Base-by-base conservation (phyloP, 2,113 vertebrate species). In the Sminthopsis crassicaudata region DNA sequence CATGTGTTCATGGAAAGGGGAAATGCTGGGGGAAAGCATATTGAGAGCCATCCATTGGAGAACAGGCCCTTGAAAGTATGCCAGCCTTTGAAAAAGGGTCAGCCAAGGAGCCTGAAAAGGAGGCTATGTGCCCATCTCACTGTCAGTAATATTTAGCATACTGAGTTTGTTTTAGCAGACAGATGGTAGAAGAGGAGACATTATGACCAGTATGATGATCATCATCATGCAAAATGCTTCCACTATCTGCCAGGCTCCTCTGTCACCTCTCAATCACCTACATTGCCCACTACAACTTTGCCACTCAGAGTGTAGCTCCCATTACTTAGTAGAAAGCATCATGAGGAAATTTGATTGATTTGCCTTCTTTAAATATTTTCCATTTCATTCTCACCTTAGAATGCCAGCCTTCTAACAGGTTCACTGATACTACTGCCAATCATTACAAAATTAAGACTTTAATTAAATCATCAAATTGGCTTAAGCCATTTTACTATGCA, bases 51-150 rank as follows among this genome's bases (percentile, higher is more conserved):
- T 94, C 91, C 48, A 91, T 2, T 24, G 46, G 94, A 94, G n/a
- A 96, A 95, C 96, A 96, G 91, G 76, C 3, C 90, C 96, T 94
- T 89, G 96, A 96, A 96, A 88, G 53, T 67, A 53, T 95, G 93
- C 93, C 94, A 95, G 90, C 11, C 55, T 95, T 92, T 91, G 27
- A 92, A 53, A 95, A 91, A 60, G 53, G 57, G 94, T 95, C 89
- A 92, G 91, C 90, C 93, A 95, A 92, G 91, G 50, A 12, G 27
- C 90, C 60, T 57, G 3, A 53, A 93, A 96, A 92, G 93, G 25
- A 91, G 51, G 91, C 90, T 55, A 60, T 93, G 91, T 96, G 91
- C 96, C 92, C 92, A 95, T 91, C 92, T 96, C 53, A 57, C 94
- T 92, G 94, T 97, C 93, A 95, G 48, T 90, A 96, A 89, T 54